Percentiles rank a stretch among this genome's conserved stretches.
Conservation (phyloP, 2,888 invertebrate species). For the Ceraclea dissimilis region DNA sequence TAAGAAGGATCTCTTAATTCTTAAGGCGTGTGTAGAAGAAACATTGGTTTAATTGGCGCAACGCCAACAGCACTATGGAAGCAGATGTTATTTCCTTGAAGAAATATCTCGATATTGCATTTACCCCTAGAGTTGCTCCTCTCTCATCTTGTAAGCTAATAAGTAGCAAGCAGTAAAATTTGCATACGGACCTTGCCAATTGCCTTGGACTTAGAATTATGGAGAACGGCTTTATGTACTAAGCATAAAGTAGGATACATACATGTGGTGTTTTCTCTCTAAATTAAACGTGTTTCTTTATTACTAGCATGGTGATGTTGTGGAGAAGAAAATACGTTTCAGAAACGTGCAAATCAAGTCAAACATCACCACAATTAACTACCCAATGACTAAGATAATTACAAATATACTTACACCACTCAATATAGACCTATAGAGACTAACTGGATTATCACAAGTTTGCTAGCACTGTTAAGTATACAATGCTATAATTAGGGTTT, state of each 20-base stretch:
- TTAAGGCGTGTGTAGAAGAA: neutral
- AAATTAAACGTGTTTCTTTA: neutral
- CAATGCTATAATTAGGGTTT: too few species aligned
- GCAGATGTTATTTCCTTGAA: constrained; percentile 1
- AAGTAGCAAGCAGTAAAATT: neutral
- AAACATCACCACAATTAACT: too few species aligned
- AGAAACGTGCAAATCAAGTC: too few species aligned
- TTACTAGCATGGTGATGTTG: too few species aligned
- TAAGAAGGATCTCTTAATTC: neutral
- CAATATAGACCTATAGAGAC: too few species aligned
- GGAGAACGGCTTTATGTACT: neutral
- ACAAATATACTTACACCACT: too few species aligned
- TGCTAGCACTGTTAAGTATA: too few species aligned
- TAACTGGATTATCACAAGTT: too few species aligned
- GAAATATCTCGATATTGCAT: neutral
- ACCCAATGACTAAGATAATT: too few species aligned
- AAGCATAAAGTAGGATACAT: too few species aligned
- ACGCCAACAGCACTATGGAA: neutral
- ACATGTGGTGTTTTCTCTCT: neutral
- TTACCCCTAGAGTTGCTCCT: neutral
- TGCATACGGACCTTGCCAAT: constrained; percentile 2
- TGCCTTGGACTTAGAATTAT: neutral
- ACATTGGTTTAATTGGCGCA: neutral
- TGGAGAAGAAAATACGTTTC: too few species aligned
- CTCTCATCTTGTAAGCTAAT: too few species aligned